Conservation (phyloP, 2,113 vertebrate species). For the Anhinga rufa region DNA sequence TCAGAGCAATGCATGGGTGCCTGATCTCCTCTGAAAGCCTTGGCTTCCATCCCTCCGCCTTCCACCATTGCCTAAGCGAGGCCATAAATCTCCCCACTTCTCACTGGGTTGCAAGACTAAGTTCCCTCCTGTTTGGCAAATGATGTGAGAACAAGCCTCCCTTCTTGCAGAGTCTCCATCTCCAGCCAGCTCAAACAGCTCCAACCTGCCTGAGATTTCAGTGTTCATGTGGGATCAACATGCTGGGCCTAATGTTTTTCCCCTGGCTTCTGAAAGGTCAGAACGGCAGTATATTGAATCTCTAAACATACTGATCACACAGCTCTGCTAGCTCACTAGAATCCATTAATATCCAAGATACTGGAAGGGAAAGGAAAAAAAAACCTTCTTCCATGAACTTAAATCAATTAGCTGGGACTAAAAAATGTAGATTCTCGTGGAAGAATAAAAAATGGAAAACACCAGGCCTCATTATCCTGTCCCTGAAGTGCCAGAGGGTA, state of each 20-base stretch:
- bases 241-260: slow-evolving; percentile 19
- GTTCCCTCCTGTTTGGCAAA: neutral
- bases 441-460: slow-evolving; percentile 65
- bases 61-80: neutral
- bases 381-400: slow-evolving; percentile 46
- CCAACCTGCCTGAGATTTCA: neutral
- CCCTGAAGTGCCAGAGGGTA: slow-evolving; percentile 51
- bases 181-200: neutral
- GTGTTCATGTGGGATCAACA: slow-evolving; percentile 1
- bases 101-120: neutral
- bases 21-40: neutral
- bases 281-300: slow-evolving; percentile 41
- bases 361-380: neutral
- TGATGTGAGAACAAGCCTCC: neutral
- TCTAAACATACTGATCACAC: slow-evolving; percentile 57
- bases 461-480: slow-evolving; percentile 53
- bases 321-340: slow-evolving; percentile 49
- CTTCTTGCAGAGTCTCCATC: neutral
- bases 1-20: neutral
- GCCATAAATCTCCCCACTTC: neutral
- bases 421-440: slow-evolving; percentile 56
- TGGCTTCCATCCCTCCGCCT: neutral
- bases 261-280: slow-evolving; percentile 53
- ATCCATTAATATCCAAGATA: slow-evolving; percentile 59
- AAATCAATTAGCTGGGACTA: slow-evolving; percentile 61